Conservation (phyloP, 2,113 vertebrate genomes). For the Chitala chitala region DNA sequence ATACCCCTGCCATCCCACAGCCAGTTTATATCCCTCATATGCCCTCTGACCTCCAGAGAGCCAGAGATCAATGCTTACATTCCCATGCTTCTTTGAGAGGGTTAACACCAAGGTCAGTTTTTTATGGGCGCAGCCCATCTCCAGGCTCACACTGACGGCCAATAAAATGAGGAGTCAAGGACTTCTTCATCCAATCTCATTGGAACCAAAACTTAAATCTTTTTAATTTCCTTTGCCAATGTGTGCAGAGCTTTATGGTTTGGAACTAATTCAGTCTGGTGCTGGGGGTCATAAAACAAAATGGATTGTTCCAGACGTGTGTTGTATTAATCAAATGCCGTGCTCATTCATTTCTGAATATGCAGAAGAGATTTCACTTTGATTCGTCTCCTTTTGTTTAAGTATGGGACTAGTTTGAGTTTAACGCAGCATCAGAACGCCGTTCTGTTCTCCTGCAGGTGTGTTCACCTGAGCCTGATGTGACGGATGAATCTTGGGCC, state of each 20-base stretch:
- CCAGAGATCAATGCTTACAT: conserved; percentile 21
- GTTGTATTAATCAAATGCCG: conserved; percentile 36
- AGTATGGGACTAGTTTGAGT: not conserved
- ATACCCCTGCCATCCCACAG: conserved; percentile 5
- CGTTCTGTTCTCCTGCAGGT: not conserved
- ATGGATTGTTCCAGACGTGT: conserved; percentile 43
- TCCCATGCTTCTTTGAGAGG: conserved; percentile 25
- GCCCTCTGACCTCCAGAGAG: conserved; percentile 30
- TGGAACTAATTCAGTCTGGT: conserved; percentile 53
- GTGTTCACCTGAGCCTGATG: not conserved
- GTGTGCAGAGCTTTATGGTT: conserved; percentile 53
- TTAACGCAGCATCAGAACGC: not conserved
- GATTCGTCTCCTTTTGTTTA: not conserved
- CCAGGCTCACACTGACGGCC: conserved; percentile 42
- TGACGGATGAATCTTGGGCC: not conserved
- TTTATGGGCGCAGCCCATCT: conserved; percentile 3
- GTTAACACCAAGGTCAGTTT: conserved; percentile 26
- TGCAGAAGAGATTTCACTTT: not conserved
- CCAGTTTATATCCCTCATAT: conserved; percentile 33
- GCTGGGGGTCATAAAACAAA: conserved; percentile 48
- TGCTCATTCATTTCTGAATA: not conserved
- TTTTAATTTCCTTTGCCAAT: conserved; percentile 38
- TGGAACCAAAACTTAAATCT: conserved; percentile 37
- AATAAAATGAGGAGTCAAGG: conserved; percentile 51
- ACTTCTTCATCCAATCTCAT: conserved; percentile 49